Percentiles rank a stretch among this genome's conserved stretches.
Evolutionary conservation across 2,888 invertebrate species (phyloP).

Genomic region (Cephonodes hylas): DNA sequence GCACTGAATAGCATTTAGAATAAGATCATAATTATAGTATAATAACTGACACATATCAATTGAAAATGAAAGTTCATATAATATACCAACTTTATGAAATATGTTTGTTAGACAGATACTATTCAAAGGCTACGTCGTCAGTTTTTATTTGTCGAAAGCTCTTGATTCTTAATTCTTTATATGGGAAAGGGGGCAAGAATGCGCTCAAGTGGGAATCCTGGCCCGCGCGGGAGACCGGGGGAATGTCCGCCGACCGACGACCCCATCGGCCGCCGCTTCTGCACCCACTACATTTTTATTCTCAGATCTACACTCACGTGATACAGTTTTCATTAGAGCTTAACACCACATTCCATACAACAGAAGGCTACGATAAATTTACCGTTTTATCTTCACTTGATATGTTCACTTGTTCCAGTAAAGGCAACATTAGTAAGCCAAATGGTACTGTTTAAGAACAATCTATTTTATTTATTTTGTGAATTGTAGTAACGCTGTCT

Average conservation of each 20-base stretch:
- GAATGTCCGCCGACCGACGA: conserved; percentile 58
- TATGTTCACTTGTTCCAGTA: too few species aligned
- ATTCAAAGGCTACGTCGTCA: conserved; percentile 15
- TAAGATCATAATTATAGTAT: neutral
- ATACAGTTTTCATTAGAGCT: conserved; percentile 11
- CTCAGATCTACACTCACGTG: neutral
- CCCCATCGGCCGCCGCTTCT: conserved; percentile 37
- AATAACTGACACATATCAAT: neutral
- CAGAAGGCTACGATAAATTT: neutral
- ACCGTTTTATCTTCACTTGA: too few species aligned
- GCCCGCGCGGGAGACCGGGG: conserved; percentile 44
- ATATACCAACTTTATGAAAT: neutral
- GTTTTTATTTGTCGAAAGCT: neutral
- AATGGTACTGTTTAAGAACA: too few species aligned
- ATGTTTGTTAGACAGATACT: conserved; percentile 12
- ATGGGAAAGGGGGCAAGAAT: conserved; percentile 53
- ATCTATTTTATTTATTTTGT: too few species aligned
- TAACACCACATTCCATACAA: neutral
- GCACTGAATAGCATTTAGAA: too few species aligned
- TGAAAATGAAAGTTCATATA: neutral
- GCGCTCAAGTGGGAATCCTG: conserved; percentile 64
- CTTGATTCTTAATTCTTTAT: conserved; percentile 40
- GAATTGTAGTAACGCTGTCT: too few species aligned
- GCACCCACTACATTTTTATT: neutral
- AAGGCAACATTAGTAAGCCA: too few species aligned